These are phyloP conservation scores for Chloroceryle inda DNA, from an alignment of 2,797 vertebrate genomes.

Conservation along the genomic window DNA sequence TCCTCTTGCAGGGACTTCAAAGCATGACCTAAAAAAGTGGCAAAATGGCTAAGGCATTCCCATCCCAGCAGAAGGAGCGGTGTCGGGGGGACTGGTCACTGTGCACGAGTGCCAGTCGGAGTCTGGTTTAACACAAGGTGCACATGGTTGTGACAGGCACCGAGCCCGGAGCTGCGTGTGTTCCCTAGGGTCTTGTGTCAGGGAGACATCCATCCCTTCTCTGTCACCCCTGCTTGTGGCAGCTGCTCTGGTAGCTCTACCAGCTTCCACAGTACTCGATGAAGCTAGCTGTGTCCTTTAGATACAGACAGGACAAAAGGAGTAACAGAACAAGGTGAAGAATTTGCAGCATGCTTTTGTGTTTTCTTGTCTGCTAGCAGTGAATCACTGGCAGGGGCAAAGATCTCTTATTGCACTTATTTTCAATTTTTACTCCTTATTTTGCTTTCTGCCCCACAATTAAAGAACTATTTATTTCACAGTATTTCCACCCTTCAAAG, in stretches of 20 bases:
- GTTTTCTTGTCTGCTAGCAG: neutral
- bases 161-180: accelerated
- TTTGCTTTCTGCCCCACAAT: neutral
- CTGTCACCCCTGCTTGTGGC: neutral
- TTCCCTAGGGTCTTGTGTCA: neutral
- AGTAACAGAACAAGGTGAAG: neutral
- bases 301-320: neutral
- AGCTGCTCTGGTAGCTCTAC: neutral
- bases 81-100: neutral
- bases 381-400: neutral
- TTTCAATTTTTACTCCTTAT: neutral
- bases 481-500: neutral
- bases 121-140: neutral
- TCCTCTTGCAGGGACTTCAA: constrained; percentile 15
- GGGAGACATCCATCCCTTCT: neutral
- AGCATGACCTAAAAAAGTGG: neutral
- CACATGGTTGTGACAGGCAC: accelerated
- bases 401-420: neutral
- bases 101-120: neutral
- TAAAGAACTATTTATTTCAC: neutral
- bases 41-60: neutral
- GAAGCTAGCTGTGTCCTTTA: neutral
- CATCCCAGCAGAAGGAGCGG: neutral
- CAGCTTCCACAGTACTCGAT: neutral
- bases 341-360: neutral